These are phyloP conservation scores for Picus viridis DNA, from an alignment of 2,797 vertebrate genomes.

Conservation along the genomic window DNA sequence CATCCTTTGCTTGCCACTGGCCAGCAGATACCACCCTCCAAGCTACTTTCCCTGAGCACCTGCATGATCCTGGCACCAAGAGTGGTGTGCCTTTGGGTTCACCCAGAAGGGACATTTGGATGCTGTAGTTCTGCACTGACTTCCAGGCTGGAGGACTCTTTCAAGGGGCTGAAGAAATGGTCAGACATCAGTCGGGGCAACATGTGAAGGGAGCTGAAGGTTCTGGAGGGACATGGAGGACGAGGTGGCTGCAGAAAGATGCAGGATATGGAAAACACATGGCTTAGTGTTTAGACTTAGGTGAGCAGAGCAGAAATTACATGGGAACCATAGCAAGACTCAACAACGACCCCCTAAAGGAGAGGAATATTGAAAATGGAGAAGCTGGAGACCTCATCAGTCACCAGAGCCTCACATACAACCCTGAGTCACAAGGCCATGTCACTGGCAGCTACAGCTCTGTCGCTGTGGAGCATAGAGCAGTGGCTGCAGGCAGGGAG, in stretches of 20 bases:
- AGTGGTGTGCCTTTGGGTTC: background rate
- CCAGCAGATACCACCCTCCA: background rate
- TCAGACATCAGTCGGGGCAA: background rate
- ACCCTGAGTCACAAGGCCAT: background rate
- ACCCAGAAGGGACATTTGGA: background rate
- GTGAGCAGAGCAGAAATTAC: background rate
- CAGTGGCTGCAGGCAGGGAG: background rate
- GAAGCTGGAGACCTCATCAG: background rate
- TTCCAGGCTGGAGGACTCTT: background rate
- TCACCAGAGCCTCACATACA: background rate
- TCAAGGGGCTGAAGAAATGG: background rate
- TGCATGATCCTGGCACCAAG: background rate
- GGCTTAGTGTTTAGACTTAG: background rate
- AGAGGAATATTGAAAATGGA: background rate
- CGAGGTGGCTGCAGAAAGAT: background rate
- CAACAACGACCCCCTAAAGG: background rate
- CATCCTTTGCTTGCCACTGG: background rate
- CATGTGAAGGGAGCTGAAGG: background rate
- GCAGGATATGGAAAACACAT: background rate
- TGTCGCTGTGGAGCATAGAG: background rate
- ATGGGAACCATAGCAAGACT: background rate
- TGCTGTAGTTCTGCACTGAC: background rate
- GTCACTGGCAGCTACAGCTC: background rate
- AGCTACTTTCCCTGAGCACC: background rate
- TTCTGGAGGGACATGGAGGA: background rate